phyloP scores from a whole-genome alignment of 2,797 vertebrate species.

The Champsocephalus esox region DNA sequence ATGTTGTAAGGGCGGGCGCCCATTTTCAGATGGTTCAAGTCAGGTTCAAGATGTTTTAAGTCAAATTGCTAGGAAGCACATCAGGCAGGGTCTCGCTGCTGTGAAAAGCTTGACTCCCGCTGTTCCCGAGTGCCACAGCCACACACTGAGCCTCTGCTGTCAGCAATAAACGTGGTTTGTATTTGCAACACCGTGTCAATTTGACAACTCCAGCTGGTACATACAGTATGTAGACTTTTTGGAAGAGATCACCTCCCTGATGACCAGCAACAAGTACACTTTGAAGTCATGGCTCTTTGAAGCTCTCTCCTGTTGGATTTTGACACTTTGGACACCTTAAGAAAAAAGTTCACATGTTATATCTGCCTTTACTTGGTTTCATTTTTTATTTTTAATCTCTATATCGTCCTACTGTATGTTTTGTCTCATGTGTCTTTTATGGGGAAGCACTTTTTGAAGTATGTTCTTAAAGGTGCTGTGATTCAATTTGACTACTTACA shows the following conservation, averaged over 20 bases:
- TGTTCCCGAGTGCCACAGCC: constrained; percentile 27
- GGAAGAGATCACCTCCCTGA: not conserved
- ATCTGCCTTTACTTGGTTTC: not conserved
- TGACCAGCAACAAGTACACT: not conserved
- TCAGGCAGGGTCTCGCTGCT: constrained; percentile 46
- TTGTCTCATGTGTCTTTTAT: not conserved
- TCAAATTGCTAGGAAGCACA: constrained; percentile 56
- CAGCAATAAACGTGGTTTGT: constrained; percentile 23
- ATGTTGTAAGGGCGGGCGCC: constrained; percentile 14
- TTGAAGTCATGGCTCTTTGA: constrained; percentile 5
- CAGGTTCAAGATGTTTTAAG: constrained; percentile 64
- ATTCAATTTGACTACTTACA: not conserved
- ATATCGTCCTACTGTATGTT: not conserved
- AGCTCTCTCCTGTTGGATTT: not conserved
- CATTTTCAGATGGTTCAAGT: constrained; percentile 57
- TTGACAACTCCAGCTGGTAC: constrained; percentile 12
- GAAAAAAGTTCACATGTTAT: not conserved
- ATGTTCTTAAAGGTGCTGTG: not conserved
- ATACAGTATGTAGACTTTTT: constrained; percentile 22
- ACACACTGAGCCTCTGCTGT: constrained; percentile 2
- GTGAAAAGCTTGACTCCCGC: constrained; percentile 22
- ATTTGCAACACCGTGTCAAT: constrained; percentile 22
- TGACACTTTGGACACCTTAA: not conserved
- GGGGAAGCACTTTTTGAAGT: not conserved
- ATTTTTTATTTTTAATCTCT: not conserved